A percentile compares a stretch with the other conserved stretches of the same genome.
phyloP scores from a whole-genome alignment of 2,113 vertebrate species.

The Rynchops niger region DNA sequence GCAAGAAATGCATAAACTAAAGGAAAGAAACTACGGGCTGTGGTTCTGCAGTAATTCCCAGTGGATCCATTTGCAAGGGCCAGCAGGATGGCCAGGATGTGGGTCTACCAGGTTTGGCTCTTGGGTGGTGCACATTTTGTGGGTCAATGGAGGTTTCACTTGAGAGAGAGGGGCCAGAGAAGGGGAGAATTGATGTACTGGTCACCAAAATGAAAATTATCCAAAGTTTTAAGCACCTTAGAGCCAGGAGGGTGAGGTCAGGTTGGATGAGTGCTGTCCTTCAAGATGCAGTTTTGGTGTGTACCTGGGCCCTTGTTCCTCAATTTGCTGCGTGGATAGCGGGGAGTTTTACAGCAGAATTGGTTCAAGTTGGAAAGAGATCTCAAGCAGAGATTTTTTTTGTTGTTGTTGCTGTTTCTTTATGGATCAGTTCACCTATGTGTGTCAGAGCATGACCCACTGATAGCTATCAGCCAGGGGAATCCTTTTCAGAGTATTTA shows the following conservation, averaged over 20 bases:
- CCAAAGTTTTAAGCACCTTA: background rate
- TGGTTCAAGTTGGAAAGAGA: background rate
- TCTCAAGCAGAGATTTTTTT: background rate
- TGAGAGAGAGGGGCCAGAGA: background rate
- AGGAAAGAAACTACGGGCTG: background rate
- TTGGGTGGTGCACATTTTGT: background rate
- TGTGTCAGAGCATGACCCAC: background rate
- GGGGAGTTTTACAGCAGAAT: background rate
- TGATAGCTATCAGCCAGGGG: background rate
- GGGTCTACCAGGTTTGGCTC: too few relatives aligned
- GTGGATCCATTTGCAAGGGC: accelerated
- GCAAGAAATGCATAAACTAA: background rate
- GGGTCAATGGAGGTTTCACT: background rate
- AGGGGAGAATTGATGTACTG: background rate
- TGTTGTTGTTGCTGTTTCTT: background rate
- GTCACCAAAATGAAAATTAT: background rate
- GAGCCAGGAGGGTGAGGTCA: background rate
- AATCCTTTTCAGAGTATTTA: accelerated
- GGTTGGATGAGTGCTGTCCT: background rate
- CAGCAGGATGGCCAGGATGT: background rate
- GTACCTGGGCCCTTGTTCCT: background rate
- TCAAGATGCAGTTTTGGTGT: background rate
- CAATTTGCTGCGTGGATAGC: background rate
- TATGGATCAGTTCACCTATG: background rate
- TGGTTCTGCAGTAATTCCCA: background rate